Evolutionary conservation across 1,140 invertebrate species (phyloP), one percentile per base, ranked within the genome.

Genomic region (Pectinophora gossypiella): DNA sequence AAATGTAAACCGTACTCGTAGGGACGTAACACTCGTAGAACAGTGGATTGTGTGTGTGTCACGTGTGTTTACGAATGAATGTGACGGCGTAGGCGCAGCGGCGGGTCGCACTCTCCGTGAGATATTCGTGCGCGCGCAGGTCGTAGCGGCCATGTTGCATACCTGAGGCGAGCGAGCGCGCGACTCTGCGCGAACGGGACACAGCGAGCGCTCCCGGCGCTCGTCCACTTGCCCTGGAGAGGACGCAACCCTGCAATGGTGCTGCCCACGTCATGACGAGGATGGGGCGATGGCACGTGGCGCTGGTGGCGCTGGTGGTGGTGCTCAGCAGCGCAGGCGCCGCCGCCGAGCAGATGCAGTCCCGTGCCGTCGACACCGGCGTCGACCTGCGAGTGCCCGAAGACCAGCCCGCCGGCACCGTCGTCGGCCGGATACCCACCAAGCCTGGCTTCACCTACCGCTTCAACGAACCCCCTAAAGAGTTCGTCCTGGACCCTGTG

Each of bases 391-490:
- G 96, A 72, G 92, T 97, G 40, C 89, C 91, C 32, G 96, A 98
- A 81, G 95, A 94, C 23, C 91, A 95, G 68, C 94, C 95, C 10
- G 90, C 91, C 47, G 95, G 95, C 13, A 95, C 94, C 0, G 72
- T 93, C 2, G 95, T 97, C 3, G 96, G 96, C 12, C 90, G 89
- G 59, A 97, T 98, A 71, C 96, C 96, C 15, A 94, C 91, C 3
- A 95, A 95, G 77, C 91, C 93, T 2, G 95, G 94, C 53, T 97
- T 97, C 81, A 96, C 94, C 0, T 97, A 97, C 72, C 91, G 96
- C 27, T 97, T 97, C 81, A 97, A 97, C 81, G 96, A 97, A 76
- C 93, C 94, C 9, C 95, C 95, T 0, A 89, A 91, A 53, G 95
- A 97, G 73, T 97, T 97, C 72, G 86, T 87, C 7, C 80, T 97